Base-by-base conservation (phyloP, 2,797 vertebrate genomes). In the Protosalanx chinensis region DNA sequence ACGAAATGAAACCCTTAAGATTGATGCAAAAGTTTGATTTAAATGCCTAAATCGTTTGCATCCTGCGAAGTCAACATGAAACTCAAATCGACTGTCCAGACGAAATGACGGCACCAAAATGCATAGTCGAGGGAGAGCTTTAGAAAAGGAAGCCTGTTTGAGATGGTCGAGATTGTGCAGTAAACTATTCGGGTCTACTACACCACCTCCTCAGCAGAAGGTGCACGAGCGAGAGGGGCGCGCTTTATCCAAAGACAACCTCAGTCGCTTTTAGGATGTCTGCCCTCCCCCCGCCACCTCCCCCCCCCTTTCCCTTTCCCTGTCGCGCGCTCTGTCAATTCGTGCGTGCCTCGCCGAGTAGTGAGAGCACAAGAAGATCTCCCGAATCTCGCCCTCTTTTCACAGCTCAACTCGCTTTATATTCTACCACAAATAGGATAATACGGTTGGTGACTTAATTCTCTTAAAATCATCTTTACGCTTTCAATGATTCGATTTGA, bases 341-440 rank as follows among this genome's bases (percentile, higher is more conserved):
- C 58, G 70, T 68, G 46, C 62, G 13, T 73, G 32, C 49, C 64
- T 51, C 70, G 56, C 35, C 64, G 18, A 66, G 41, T 53, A 41
- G 64, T 67, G 64, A 66, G 64, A 67, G 64, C 46, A 51, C 41
- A 53, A 67, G 64, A 66, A 66, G 64, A 67, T 13, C 13, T 65
- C 63, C n/a, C 7, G 7, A 13, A 37, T 59, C 59, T 67, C 13
- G 6, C 64, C 23, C 35, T 51, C 64, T 15, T 41, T 41, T 66
- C 20, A 7, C 41, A 29, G 37, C 64, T 64, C 35, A 23, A 64
- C n/a, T 66, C 46, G 16, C 15, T 18, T 66, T 66, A 51, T 51
- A 66, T 51, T 67, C 64, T 23, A 29, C 32, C n/a, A 18, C 30
- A 35, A 35, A 64, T 13, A 56, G 51, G 51, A 56, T 27, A 49